These are phyloP conservation scores for Volucella zonaria DNA, from an alignment of 2,888 invertebrate species.

Conservation along the genomic window DNA sequence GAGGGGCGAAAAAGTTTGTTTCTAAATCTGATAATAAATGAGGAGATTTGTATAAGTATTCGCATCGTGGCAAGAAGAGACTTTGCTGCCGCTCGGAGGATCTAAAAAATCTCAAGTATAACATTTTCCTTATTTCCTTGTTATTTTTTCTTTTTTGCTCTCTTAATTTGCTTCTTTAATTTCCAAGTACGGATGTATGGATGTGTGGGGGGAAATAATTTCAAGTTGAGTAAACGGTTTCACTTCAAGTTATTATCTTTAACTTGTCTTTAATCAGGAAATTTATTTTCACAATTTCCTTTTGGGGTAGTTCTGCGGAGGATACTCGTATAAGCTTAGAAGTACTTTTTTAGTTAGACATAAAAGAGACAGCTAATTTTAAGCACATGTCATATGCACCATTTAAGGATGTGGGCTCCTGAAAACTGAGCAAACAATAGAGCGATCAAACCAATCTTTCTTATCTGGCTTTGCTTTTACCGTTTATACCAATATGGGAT, in stretches of 20 bases:
- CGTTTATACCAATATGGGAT: too few relatives aligned
- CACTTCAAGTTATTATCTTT: conserved; percentile 19
- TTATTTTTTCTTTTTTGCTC: not conserved
- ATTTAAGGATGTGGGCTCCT: too few relatives aligned
- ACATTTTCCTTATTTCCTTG: too few relatives aligned
- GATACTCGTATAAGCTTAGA: not conserved
- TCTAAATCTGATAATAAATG: conserved; percentile 71
- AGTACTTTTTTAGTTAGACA: not conserved
- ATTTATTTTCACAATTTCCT: not conserved
- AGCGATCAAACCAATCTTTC: too few relatives aligned
- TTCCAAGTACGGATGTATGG: conserved; percentile 2
- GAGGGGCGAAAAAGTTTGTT: conserved; percentile 43
- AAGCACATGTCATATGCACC: too few relatives aligned
- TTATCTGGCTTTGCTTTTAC: too few relatives aligned
- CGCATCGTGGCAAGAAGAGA: conserved; percentile 41
- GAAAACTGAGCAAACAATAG: too few relatives aligned
- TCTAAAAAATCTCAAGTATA: conserved; percentile 15
- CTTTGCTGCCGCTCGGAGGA: conserved; percentile 1
- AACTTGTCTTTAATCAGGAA: conserved; percentile 3
- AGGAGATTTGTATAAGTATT: conserved; percentile 48
- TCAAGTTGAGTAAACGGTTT: conserved; percentile 34
- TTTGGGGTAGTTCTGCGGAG: not conserved
- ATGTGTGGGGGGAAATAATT: conserved; percentile 18
- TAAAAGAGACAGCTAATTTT: too few relatives aligned
- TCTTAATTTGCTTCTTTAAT: conserved; percentile 28